These are phyloP conservation scores for Phycodurus eques DNA, from an alignment of 2,113 vertebrate genomes.

Conservation along the genomic window DNA sequence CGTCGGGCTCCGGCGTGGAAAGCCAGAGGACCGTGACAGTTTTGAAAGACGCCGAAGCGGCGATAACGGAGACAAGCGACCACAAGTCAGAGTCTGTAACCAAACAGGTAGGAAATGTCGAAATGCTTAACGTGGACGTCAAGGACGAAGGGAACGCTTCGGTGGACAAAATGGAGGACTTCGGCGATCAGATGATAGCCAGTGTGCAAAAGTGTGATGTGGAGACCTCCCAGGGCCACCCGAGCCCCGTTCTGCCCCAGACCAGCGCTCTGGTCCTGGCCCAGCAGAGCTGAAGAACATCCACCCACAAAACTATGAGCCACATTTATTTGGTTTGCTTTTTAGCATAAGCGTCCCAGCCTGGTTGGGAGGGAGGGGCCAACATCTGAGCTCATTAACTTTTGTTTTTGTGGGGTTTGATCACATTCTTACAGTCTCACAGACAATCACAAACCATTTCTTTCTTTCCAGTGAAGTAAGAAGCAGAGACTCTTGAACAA, in stretches of 20 bases:
- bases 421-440: constrained; percentile 7
- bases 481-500: constrained; percentile 17
- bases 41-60: constrained; percentile 13
- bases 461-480: constrained; percentile 14
- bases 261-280: constrained; percentile 21
- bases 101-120: not conserved
- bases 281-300: constrained; percentile 48
- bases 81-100: not conserved
- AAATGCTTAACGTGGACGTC: not conserved
- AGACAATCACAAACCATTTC: constrained; percentile 46
- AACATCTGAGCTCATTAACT: constrained; percentile 3
- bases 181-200: constrained; percentile 3
- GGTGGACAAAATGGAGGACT: constrained; percentile 2
- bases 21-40: constrained; percentile 13
- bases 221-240: constrained; percentile 27
- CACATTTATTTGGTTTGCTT: constrained; percentile 25
- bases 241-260: constrained; percentile 27
- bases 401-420: not conserved
- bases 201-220: constrained; percentile 23
- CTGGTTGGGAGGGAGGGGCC: not conserved
- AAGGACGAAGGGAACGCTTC: not conserved
- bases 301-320: constrained; percentile 16
- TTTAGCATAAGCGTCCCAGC: not conserved
- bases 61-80: constrained; percentile 7
- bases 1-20: constrained; percentile 9